Percentiles rank a stretch among this genome's conserved stretches.
These are phyloP conservation scores for Chaenocephalus aceratus DNA, from an alignment of 2,113 vertebrate genomes.

Conservation along the genomic window DNA sequence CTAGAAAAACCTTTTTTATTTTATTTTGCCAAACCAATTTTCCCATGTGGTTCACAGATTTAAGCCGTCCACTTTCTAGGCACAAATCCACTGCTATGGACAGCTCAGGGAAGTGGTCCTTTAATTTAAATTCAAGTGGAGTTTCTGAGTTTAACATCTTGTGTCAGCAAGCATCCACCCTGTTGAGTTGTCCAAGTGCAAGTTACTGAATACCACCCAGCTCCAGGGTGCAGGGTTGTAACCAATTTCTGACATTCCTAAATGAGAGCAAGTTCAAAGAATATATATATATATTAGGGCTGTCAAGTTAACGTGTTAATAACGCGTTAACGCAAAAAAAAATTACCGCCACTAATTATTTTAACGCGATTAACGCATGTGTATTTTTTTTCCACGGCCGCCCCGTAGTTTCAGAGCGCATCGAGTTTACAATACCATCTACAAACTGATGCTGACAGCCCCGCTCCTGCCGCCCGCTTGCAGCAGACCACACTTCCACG, in stretches of 20 bases:
- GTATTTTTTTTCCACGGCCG: too few species aligned
- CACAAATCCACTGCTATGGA: neutral
- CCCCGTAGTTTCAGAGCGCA: too few species aligned
- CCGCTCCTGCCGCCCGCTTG: too few species aligned
- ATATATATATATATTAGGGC: neutral
- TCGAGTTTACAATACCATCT: too few species aligned
- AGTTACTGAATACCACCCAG: slow-evolving; percentile 7
- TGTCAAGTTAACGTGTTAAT: too few species aligned
- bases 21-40: neutral
- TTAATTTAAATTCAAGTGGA: neutral
- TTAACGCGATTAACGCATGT: too few species aligned
- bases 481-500: too few species aligned
- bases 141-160: slow-evolving; percentile 16
- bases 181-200: slow-evolving; percentile 7
- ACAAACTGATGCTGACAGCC: too few species aligned
- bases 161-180: slow-evolving; percentile 9
- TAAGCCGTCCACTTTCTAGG: neutral
- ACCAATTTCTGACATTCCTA: slow-evolving; percentile 2
- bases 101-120: slow-evolving; percentile 7
- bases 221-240: slow-evolving; percentile 18
- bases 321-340: too few species aligned
- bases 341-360: too few species aligned
- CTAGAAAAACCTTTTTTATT: neutral
- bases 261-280: slow-evolving; percentile 22
- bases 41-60: slow-evolving; percentile 1